phyloP scores from a whole-genome alignment of 2,797 vertebrate genomes.

The Vespertilio murinus region DNA sequence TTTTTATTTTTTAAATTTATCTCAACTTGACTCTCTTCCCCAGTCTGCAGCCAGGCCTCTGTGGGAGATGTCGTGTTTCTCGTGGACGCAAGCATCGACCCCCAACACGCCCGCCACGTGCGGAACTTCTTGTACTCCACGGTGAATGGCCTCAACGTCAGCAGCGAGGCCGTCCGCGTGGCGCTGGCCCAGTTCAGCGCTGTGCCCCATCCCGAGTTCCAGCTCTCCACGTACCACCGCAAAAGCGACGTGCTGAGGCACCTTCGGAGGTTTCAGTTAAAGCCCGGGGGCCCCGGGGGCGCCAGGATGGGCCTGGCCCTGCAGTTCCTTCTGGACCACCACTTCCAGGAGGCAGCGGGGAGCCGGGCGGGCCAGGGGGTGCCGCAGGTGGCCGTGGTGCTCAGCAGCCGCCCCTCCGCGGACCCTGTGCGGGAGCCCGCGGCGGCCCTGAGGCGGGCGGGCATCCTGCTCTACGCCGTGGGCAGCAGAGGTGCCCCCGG shows the following conservation, averaged over 20 bases:
- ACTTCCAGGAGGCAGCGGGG: slow-evolving; percentile 83
- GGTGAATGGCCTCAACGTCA: slow-evolving; percentile 85
- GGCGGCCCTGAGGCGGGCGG: slow-evolving; percentile 77
- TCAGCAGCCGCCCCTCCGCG: slow-evolving; percentile 86
- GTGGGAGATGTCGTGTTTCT: slow-evolving; percentile 89
- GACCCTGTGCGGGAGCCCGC: slow-evolving; percentile 81
- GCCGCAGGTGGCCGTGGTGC: slow-evolving; percentile 86
- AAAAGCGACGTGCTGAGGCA: slow-evolving; percentile 81
- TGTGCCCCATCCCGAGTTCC: slow-evolving; percentile 83
- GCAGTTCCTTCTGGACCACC: slow-evolving; percentile 83
- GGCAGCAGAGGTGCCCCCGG: slow-evolving; percentile 85
- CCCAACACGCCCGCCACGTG: slow-evolving; percentile 82
- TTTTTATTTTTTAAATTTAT: neutral
- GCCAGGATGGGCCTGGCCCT: slow-evolving; percentile 84
- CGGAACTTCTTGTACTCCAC: slow-evolving; percentile 84
- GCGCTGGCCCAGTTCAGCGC: slow-evolving; percentile 87
- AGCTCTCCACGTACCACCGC: slow-evolving; percentile 80
- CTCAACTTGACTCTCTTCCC: slow-evolving; percentile 30
- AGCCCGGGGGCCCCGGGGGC: slow-evolving; percentile 83
- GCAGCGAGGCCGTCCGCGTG: slow-evolving; percentile 84
- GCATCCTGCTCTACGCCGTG: slow-evolving; percentile 85
- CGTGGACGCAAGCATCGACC: slow-evolving; percentile 87
- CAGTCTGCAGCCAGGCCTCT: slow-evolving; percentile 87
- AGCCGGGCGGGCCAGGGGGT: slow-evolving; percentile 80
- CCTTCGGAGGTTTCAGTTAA: slow-evolving; percentile 82